A percentile compares a stretch with the other conserved stretches of the same genome.
Conservation (phyloP, 2,888 invertebrate species). For the Aporophyla nigra region DNA sequence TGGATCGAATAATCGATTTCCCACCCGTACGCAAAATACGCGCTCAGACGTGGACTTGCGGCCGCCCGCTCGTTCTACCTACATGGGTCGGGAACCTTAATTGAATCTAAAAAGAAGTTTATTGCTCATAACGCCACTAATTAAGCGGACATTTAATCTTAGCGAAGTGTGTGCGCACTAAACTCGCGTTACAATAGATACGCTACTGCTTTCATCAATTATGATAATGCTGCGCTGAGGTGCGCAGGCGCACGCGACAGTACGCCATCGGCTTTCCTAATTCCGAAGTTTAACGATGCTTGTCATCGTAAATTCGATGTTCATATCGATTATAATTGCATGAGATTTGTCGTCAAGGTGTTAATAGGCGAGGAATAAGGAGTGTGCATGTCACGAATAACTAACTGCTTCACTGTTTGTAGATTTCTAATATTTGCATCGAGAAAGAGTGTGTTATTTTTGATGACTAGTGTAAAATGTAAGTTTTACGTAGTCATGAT, state of each 20-base stretch:
- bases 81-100: not conserved
- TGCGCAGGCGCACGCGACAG: slow-evolving; percentile 73
- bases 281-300: slow-evolving; percentile 76
- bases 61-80: too few relatives aligned
- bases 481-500: slow-evolving; percentile 15
- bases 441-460: slow-evolving; percentile 26
- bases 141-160: slow-evolving; percentile 37
- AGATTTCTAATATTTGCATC: slow-evolving; percentile 47
- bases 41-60: too few relatives aligned
- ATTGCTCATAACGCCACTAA: slow-evolving; percentile 12
- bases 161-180: slow-evolving; percentile 48
- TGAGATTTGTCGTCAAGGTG: slow-evolving; percentile 58
- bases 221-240: slow-evolving; percentile 82
- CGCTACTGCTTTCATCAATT: slow-evolving; percentile 88
- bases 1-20: too few relatives aligned
- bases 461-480: slow-evolving; percentile 26
- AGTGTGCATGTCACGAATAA: slow-evolving; percentile 49
- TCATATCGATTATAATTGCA: slow-evolving; percentile 62
- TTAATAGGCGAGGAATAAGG: slow-evolving; percentile 43
- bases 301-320: slow-evolving; percentile 72
- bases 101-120: not conserved
- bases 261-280: slow-evolving; percentile 81
- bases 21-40: too few relatives aligned
- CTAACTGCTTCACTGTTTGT: slow-evolving; percentile 11
- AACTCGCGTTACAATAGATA: slow-evolving; percentile 67